A percentile compares a stretch with the other conserved stretches of the same genome.
Evolutionary conservation across 2,797 vertebrate species (phyloP).

Genomic region (Thunnus albacares): DNA sequence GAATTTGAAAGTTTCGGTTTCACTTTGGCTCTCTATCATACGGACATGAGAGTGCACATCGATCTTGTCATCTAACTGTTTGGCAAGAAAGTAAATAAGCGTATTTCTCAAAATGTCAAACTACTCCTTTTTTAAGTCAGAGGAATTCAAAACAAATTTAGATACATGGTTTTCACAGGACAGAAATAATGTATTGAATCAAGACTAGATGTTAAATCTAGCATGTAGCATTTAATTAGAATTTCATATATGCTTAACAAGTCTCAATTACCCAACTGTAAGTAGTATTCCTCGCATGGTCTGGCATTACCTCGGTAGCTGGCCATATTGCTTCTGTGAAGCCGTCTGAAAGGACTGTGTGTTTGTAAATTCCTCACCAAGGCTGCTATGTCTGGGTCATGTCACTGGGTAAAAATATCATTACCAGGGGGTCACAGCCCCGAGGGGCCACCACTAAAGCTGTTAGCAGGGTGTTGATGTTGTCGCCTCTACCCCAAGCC

Average conservation of each 20-base stretch:
- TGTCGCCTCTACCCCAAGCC: constrained; percentile 25
- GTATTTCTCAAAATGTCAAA: too few relatives aligned
- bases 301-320: background rate
- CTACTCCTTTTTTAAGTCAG: too few relatives aligned
- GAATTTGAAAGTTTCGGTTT: too few relatives aligned
- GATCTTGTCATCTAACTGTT: too few relatives aligned
- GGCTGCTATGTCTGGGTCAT: constrained; percentile 45
- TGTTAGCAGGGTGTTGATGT: constrained; percentile 52
- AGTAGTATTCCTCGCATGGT: background rate
- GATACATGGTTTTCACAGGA: background rate
- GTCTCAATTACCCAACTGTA: constrained; percentile 11
- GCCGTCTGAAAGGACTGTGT: constrained; percentile 36
- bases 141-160: too few relatives aligned
- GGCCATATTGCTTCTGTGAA: constrained; percentile 1
- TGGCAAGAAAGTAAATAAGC: too few relatives aligned
- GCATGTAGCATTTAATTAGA: background rate
- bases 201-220: background rate
- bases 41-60: too few relatives aligned
- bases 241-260: background rate
- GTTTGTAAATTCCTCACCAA: constrained; percentile 44
- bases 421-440: constrained; percentile 38
- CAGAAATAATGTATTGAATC: background rate
- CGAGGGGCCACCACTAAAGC: constrained; percentile 48
- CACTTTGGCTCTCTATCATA: too few relatives aligned
- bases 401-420: constrained; percentile 63